Percentiles rank a stretch among this genome's conserved stretches.
Evolutionary conservation across 2,888 invertebrate genomes (phyloP).

Genomic region (Baronia brevicornis): DNA sequence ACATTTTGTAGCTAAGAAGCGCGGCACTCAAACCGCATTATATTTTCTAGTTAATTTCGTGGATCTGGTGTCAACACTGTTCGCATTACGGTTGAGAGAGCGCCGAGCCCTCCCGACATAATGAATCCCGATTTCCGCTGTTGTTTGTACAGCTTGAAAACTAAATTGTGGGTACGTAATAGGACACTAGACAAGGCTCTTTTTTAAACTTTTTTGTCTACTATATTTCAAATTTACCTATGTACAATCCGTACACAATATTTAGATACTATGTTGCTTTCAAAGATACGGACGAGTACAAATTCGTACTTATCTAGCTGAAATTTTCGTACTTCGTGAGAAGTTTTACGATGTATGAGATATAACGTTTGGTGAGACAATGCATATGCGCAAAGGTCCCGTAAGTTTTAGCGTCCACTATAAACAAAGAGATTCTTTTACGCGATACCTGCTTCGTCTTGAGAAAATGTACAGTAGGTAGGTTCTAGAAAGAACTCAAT

Average conservation of each 20-base stretch:
- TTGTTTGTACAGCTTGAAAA: constrained; percentile 4
- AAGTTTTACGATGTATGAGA: constrained; percentile 13
- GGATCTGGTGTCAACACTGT: constrained; percentile 43
- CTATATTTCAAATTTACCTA: too few species aligned
- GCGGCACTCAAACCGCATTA: constrained; percentile 49
- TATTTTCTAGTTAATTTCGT: constrained; percentile 66
- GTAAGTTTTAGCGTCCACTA: constrained; percentile 31
- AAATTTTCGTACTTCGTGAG: constrained; percentile 6
- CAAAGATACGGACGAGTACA: neutral
- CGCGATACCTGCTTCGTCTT: constrained; percentile 45
- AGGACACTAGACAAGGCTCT: too few species aligned
- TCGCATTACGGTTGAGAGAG: constrained; percentile 25
- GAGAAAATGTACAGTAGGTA: too few species aligned
- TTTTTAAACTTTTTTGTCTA: too few species aligned
- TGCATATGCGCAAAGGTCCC: constrained; percentile 17
- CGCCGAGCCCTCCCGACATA: constrained; percentile 27
- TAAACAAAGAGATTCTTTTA: constrained; percentile 53
- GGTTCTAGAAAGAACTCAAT: too few species aligned
- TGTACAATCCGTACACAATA: too few species aligned
- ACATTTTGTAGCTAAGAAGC: constrained; percentile 68
- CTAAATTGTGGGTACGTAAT: constrained; percentile 2
- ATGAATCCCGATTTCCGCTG: constrained; percentile 20
- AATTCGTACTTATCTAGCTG: constrained; percentile 2
- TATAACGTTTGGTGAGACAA: constrained; percentile 11
- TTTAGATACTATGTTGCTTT: neutral